These are phyloP conservation scores for Anas capensis DNA, from an alignment of 2,797 vertebrate species.

Conservation along the genomic window DNA sequence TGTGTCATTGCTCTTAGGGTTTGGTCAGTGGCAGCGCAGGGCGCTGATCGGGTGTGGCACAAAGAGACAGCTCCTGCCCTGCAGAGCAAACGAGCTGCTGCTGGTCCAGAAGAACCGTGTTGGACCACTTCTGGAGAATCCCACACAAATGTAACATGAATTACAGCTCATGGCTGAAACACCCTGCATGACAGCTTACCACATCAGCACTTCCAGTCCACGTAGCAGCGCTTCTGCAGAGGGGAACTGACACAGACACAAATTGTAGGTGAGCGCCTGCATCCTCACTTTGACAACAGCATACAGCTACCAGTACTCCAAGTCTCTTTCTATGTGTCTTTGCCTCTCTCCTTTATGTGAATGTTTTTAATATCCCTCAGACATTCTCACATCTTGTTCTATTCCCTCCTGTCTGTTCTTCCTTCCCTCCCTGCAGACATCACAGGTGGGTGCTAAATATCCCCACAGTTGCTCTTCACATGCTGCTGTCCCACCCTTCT, in stretches of 20 bases:
- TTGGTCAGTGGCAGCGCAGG: not conserved
- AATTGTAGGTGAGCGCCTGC: not conserved
- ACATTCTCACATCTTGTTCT: not conserved
- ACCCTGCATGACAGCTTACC: not conserved
- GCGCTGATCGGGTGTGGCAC: rapidly evolving
- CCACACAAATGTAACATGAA: not conserved
- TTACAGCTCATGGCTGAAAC: not conserved
- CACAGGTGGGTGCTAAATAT: not conserved
- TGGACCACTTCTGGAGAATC: not conserved
- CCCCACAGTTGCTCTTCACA: not conserved
- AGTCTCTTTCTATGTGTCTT: not conserved
- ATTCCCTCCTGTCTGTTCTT: not conserved
- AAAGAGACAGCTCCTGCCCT: not conserved
- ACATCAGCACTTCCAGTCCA: not conserved
- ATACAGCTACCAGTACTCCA: not conserved
- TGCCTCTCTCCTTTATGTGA: not conserved
- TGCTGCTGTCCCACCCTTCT: not conserved
- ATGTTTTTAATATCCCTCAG: not conserved
- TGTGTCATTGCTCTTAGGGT: not conserved
- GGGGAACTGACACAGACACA: not conserved
- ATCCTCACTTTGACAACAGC: not conserved
- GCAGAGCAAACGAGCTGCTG: not conserved
- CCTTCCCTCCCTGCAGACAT: not conserved
- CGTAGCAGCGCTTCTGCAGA: not conserved
- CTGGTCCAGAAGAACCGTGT: rapidly evolving